phyloP scores from a whole-genome alignment of 1,140 invertebrate species.

The Lepidurus arcticus region DNA sequence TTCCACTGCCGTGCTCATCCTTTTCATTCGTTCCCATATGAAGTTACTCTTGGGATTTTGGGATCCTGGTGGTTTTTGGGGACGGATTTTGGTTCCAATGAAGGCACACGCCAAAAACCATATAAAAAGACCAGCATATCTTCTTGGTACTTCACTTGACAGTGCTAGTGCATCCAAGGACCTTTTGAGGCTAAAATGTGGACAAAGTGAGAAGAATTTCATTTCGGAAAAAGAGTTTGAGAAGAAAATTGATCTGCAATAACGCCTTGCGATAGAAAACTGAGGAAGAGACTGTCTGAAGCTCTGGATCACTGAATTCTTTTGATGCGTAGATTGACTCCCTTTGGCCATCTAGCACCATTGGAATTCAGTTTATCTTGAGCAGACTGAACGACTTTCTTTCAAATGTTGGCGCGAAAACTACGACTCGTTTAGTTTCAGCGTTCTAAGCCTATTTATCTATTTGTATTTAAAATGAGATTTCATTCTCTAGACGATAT shows the following conservation, averaged over 20 bases:
- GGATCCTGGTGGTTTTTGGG: constrained; percentile 3
- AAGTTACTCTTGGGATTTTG: constrained; percentile 7
- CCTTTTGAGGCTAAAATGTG: background rate
- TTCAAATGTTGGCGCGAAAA: background rate
- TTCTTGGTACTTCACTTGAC: constrained; percentile 13
- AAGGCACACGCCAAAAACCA: background rate
- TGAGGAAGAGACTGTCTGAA: background rate
- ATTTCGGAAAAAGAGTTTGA: background rate
- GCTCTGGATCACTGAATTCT: constrained; percentile 32
- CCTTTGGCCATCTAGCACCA: constrained; percentile 26
- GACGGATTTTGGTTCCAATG: background rate
- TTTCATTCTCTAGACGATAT: background rate
- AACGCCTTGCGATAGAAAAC: background rate
- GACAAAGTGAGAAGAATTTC: background rate
- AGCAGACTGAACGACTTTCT: background rate
- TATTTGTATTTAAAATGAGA: background rate
- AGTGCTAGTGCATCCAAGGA: constrained; percentile 10
- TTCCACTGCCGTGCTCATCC: constrained; percentile 11
- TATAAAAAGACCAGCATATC: background rate
- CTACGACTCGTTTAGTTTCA: background rate
- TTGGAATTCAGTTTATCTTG: constrained; percentile 33
- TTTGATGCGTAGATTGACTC: constrained; percentile 31
- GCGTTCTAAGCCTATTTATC: background rate
- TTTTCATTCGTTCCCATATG: constrained; percentile 10
- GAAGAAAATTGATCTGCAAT: background rate